phyloP scores from a whole-genome alignment of 2,888 invertebrate species.

The Leptogaster cylindrica region DNA sequence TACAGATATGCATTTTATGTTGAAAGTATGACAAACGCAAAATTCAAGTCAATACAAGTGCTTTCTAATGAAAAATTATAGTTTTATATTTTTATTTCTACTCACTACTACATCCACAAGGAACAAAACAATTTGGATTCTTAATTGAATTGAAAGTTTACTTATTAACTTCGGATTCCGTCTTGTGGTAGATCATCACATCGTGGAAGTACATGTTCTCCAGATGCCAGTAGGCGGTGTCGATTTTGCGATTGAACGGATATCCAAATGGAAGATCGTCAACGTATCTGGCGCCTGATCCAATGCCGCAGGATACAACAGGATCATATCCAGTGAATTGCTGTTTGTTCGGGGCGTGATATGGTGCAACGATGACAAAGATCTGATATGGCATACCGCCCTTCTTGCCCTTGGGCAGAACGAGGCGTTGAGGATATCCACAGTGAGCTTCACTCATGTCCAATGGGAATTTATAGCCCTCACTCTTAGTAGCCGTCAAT shows the following conservation, averaged over 20 bases:
- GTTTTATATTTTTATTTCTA: no score
- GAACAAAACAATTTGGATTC: no score
- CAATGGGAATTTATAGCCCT: constrained; percentile 62
- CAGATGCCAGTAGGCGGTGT: constrained; percentile 66
- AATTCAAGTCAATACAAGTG: no score
- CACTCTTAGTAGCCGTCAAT: constrained; percentile 62
- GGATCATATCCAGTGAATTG: constrained; percentile 64
- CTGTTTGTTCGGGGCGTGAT: constrained; percentile 61
- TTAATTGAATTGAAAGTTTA: no score
- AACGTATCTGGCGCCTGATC: constrained; percentile 61
- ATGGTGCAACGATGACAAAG: constrained; percentile 68
- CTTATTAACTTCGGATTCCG: constrained; percentile 60
- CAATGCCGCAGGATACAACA: constrained; percentile 64
- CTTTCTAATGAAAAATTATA: no score
- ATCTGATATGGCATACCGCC: constrained; percentile 70
- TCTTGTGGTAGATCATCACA: constrained; percentile 71
- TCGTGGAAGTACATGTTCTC: constrained; percentile 75
- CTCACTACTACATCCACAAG: no score
- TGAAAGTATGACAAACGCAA: no score
- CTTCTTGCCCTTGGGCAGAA: constrained; percentile 70
- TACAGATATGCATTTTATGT: no score
- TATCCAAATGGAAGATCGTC: constrained; percentile 69
- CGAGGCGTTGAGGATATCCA: constrained; percentile 68
- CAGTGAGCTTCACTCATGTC: constrained; percentile 64
- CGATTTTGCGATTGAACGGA: constrained; percentile 75